Conservation (phyloP, 2,113 vertebrate genomes). For the Herpetotheres cachinnans region DNA sequence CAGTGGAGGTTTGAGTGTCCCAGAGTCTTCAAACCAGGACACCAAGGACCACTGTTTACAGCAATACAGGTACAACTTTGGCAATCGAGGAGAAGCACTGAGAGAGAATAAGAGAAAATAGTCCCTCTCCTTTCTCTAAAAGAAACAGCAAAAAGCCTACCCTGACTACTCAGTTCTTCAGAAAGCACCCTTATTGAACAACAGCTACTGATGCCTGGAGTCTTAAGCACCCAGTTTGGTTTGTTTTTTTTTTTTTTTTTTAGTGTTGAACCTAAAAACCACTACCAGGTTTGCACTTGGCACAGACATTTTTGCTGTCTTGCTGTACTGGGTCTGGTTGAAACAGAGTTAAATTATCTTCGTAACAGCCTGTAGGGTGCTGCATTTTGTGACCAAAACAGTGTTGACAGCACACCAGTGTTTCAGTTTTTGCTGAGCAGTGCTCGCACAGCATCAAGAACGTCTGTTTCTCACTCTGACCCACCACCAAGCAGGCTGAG, state of each 20-base stretch:
- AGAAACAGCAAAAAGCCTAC: neutral
- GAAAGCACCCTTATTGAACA: neutral
- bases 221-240: neutral
- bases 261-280: neutral
- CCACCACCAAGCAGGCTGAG: neutral
- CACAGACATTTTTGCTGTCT: neutral
- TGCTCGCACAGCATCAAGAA: neutral
- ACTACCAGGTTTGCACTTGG: neutral
- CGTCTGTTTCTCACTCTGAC: neutral
- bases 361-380: neutral
- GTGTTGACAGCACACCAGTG: neutral
- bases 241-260: too few relatives aligned
- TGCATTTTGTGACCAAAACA: neutral
- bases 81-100: neutral
- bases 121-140: neutral
- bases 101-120: neutral
- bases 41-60: rapidly evolving
- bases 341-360: neutral
- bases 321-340: neutral
- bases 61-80: neutral
- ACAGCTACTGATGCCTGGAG: neutral
- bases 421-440: neutral
- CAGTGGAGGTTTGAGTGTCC: neutral
- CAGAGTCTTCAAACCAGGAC: neutral
- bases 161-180: neutral